Percentiles rank a stretch among this genome's conserved stretches.
phyloP scores from a whole-genome alignment of 2,888 invertebrate genomes.

The Rhingia rostrata region DNA sequence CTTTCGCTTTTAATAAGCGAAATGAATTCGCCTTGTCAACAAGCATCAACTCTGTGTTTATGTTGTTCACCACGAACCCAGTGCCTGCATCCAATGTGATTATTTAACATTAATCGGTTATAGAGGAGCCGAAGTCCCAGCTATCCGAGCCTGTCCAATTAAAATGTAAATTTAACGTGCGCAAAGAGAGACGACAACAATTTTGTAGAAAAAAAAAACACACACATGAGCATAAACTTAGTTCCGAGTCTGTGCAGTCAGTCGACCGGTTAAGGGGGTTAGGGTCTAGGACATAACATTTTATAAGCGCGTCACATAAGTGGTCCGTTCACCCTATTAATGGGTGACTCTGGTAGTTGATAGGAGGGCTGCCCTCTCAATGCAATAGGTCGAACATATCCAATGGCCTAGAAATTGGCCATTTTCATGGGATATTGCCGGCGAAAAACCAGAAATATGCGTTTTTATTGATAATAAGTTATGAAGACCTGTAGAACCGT shows the following conservation, averaged over 20 bases:
- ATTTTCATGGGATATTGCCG: not conserved
- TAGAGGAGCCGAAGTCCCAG: not conserved
- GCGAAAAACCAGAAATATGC: constrained; percentile 2
- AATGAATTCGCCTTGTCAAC: constrained; percentile 65
- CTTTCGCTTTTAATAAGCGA: constrained; percentile 66
- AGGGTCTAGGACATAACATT: constrained; percentile 22
- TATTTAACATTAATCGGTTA: constrained; percentile 52
- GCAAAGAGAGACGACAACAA: constrained; percentile 38
- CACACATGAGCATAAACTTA: constrained; percentile 53
- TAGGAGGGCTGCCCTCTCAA: constrained; percentile 9
- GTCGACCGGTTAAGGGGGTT: not conserved
- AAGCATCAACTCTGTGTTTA: constrained; percentile 53
- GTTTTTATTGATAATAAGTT: constrained; percentile 59
- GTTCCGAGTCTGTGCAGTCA: constrained; percentile 12
- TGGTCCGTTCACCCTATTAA: constrained; percentile 44
- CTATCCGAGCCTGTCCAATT: constrained; percentile 43
- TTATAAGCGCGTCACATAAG: constrained; percentile 50
- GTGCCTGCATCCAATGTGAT: constrained; percentile 28
- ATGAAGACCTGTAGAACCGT: constrained; percentile 37
- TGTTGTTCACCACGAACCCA: constrained; percentile 41
- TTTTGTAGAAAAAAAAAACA: constrained; percentile 1
- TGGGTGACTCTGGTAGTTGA: constrained; percentile 3
- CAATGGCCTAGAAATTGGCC: constrained; percentile 53
- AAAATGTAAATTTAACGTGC: constrained; percentile 64
- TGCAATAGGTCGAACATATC: constrained; percentile 43